Percentiles rank a stretch among this genome's conserved stretches.
Conservation (phyloP, 2,113 vertebrate genomes). For the Bostrychus sinensis region DNA sequence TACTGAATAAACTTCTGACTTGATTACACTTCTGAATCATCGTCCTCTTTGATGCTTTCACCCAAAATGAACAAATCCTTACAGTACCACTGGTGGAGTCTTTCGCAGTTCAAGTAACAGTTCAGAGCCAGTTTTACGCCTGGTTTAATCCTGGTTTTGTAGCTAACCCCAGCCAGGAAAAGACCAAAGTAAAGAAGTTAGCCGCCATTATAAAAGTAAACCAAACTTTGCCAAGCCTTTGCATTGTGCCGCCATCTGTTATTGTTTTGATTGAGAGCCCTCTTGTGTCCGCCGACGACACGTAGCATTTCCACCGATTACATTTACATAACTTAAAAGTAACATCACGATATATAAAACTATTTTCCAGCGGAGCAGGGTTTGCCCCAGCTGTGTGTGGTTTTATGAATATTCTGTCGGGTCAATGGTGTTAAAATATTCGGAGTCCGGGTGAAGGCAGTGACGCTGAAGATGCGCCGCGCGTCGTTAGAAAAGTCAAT, state of each 20-base stretch:
- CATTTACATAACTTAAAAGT: slow-evolving; percentile 10
- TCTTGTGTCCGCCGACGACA: not conserved
- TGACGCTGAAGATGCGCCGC: slow-evolving; percentile 32
- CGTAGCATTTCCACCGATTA: not conserved
- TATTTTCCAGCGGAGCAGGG: not conserved
- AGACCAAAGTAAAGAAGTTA: too few species aligned
- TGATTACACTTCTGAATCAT: too few species aligned
- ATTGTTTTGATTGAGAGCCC: not conserved
- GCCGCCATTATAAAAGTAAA: not conserved
- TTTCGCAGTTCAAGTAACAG: too few species aligned
- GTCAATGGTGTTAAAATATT: slow-evolving; percentile 57
- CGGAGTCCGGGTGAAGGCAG: slow-evolving; percentile 24
- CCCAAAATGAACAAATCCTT: too few species aligned
- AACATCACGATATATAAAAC: not conserved
- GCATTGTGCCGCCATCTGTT: not conserved
- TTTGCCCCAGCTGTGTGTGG: slow-evolving; percentile 1
- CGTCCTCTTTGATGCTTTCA: too few species aligned
- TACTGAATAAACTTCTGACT: too few species aligned
- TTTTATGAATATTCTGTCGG: slow-evolving; percentile 25
- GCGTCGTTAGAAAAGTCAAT: slow-evolving; percentile 37
- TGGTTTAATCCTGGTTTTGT: too few species aligned
- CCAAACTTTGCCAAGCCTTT: not conserved
- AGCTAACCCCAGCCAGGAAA: too few species aligned
- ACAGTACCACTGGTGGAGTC: too few species aligned
- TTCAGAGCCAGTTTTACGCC: too few species aligned